Evolutionary conservation across 1,140 invertebrate genomes (phyloP).

Genomic region (Eupristina koningsbergeri): DNA sequence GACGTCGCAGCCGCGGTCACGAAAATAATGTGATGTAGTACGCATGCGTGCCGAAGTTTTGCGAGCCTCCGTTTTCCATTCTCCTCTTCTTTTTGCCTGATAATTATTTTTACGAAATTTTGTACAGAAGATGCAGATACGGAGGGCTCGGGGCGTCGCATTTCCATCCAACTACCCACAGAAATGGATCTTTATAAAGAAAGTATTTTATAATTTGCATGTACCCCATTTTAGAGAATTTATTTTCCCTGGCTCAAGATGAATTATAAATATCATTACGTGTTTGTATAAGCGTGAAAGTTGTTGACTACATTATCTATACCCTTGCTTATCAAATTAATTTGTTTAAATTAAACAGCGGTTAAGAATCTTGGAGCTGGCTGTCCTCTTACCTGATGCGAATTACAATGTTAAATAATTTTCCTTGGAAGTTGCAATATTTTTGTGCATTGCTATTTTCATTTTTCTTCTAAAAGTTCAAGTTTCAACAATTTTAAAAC

Average conservation of each 20-base stretch:
- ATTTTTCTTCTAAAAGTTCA: no score
- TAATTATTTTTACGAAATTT: not conserved
- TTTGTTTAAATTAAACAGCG: not conserved
- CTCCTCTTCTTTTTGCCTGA: not conserved
- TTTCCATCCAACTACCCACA: not conserved
- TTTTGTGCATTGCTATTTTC: not conserved
- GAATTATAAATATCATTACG: constrained; percentile 2
- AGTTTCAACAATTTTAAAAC: no score
- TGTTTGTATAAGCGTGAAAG: constrained; percentile 1
- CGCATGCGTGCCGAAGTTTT: not conserved
- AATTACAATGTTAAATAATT: not conserved
- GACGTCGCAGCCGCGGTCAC: constrained; percentile 20
- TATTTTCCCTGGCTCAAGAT: not conserved
- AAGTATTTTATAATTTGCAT: constrained; percentile 4
- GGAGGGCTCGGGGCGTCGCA: not conserved
- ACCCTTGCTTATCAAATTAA: not conserved
- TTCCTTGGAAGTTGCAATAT: not conserved
- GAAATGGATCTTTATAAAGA: constrained; percentile 2
- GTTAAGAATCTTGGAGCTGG: not conserved
- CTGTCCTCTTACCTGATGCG: not conserved
- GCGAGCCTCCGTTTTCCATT: not conserved
- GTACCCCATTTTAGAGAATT: not conserved
- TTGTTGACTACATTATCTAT: not conserved
- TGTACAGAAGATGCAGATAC: not conserved
- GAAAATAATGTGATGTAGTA: constrained; percentile 26